phyloP scores from a whole-genome alignment of 2,888 invertebrate genomes.

The Callosobruchus maculatus region DNA sequence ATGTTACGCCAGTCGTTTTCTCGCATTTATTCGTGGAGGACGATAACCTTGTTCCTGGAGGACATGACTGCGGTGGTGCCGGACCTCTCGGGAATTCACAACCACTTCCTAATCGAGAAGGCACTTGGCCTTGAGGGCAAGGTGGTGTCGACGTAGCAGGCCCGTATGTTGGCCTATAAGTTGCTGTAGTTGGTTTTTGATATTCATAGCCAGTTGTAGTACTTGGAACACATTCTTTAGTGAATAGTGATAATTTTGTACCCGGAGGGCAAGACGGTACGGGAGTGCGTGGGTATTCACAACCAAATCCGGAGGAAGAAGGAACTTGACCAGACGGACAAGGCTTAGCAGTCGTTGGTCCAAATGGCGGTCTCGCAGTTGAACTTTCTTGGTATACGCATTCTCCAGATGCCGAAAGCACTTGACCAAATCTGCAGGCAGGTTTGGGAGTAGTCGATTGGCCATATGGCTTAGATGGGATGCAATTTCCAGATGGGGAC shows the following conservation, averaged over 20 bases:
- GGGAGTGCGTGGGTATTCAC: constrained; percentile 15
- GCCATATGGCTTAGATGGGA: neutral
- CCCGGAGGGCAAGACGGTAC: constrained; percentile 2
- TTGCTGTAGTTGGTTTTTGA: neutral
- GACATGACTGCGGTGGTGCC: neutral
- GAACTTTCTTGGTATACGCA: constrained; percentile 16
- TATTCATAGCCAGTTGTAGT: constrained; percentile 2
- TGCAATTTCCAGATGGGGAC: constrained; percentile 14
- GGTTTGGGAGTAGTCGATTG: constrained; percentile 14
- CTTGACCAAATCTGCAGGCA: constrained; percentile 14
- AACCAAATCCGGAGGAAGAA: constrained; percentile 11
- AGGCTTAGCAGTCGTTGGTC: constrained; percentile 31
- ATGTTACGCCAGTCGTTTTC: constrained; percentile 15
- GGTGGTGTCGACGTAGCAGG: constrained; percentile 3
- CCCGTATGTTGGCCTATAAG: neutral
- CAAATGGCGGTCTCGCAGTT: neutral
- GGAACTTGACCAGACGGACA: constrained; percentile 37
- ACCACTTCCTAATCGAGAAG: constrained; percentile 8
- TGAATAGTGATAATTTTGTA: neutral
- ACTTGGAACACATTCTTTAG: neutral
- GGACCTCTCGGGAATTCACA: neutral
- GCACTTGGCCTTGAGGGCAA: constrained; percentile 14
- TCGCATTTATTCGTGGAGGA: constrained; percentile 2
- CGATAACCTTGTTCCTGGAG: neutral
- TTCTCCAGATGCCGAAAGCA: constrained; percentile 15